Percentiles rank a stretch among this genome's conserved stretches.
Evolutionary conservation across 2,797 vertebrate genomes (phyloP).

Genomic region (Amblyraja radiata): DNA sequence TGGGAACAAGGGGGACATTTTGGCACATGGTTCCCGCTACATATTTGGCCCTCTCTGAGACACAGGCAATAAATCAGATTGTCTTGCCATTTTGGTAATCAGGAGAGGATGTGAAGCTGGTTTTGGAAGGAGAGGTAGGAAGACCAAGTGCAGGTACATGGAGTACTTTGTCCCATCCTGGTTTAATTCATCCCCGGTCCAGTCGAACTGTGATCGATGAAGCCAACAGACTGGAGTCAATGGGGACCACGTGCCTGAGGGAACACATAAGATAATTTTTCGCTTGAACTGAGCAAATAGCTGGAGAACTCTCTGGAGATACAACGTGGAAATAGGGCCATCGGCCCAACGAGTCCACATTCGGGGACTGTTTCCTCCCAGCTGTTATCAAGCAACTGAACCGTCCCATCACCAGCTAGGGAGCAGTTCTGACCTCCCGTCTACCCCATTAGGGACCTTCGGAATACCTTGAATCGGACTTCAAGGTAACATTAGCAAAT

Average conservation of each 20-base stretch:
- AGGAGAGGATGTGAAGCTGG: not conserved
- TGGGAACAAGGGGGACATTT: not conserved
- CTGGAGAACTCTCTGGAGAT: no score
- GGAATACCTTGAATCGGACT: no score
- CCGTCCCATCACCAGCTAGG: no score
- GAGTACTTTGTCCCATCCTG: not conserved
- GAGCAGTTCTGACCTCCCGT: no score
- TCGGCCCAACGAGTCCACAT: no score
- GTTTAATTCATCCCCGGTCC: not conserved
- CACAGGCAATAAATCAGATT: not conserved
- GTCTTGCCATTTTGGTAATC: not conserved
- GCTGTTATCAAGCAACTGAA: no score
- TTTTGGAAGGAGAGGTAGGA: not conserved
- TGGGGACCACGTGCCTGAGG: not conserved
- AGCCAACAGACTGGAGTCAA: not conserved
- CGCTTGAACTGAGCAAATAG: not conserved
- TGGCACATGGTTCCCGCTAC: not conserved
- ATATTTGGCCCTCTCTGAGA: not conserved
- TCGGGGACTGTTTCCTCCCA: no score
- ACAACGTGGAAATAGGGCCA: no score
- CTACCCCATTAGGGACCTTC: no score
- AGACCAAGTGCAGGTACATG: not conserved
- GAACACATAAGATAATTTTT: not conserved
- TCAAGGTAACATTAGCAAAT: no score
- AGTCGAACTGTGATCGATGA: not conserved